phyloP scores from a whole-genome alignment of 2,888 invertebrate genomes.

The Rhamphomyia laevipes region DNA sequence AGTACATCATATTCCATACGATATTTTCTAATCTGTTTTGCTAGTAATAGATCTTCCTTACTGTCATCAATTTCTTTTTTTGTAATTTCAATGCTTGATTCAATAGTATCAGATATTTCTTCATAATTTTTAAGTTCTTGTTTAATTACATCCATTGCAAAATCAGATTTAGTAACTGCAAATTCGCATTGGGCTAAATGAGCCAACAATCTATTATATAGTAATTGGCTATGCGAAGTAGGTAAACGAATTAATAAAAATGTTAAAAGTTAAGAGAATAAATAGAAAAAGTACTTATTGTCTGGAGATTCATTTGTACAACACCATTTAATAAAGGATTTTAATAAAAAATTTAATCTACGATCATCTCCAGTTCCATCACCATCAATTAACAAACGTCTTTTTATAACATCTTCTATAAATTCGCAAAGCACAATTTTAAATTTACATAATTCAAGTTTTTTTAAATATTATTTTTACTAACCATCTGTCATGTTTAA shows the following conservation, averaged over 20 bases:
- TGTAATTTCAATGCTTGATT: conserved; percentile 65
- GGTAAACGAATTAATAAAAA: not conserved
- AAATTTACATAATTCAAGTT: not conserved
- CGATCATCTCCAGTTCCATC: conserved; percentile 96
- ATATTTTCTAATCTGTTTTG: conserved; percentile 79
- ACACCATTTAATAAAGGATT: conserved; percentile 73
- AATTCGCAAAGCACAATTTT: too few species aligned
- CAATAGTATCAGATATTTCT: conserved; percentile 61
- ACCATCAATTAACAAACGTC: conserved; percentile 86
- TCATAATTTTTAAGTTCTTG: conserved; percentile 75
- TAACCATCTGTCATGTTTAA: too few species aligned
- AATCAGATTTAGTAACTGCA: conserved; percentile 70
- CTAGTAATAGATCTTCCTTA: conserved; percentile 67
- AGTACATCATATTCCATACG: conserved; percentile 86
- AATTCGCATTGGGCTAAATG: conserved; percentile 82
- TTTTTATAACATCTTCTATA: conserved; percentile 90
- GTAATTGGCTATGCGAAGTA: conserved; percentile 47
- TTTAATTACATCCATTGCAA: conserved; percentile 70
- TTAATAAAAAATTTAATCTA: conserved; percentile 70
- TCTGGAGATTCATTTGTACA: conserved; percentile 54
- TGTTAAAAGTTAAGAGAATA: too few species aligned
- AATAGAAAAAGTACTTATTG: too few species aligned
- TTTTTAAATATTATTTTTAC: too few species aligned
- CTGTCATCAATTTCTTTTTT: conserved; percentile 70
- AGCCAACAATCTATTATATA: conserved; percentile 68